These are phyloP conservation scores for Sphenopsis melanotis DNA, from an alignment of 2,797 vertebrate species.

Conservation along the genomic window DNA sequence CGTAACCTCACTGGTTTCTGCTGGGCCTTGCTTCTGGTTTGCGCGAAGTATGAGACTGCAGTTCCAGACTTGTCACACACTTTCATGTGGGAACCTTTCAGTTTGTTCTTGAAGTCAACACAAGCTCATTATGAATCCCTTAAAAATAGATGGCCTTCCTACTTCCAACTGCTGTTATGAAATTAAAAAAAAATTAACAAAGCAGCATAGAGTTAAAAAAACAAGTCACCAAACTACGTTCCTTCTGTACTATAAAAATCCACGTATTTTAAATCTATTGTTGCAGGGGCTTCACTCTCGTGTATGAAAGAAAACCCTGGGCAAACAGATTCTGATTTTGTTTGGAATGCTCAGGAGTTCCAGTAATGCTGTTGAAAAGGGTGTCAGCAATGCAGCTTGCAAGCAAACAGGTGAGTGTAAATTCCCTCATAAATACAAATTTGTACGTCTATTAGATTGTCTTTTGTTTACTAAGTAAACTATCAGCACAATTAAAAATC, in stretches of 20 bases:
- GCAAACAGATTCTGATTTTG: neutral
- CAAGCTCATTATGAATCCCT: neutral
- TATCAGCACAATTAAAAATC: neutral
- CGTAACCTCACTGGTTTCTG: neutral
- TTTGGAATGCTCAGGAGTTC: neutral
- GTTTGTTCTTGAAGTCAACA: neutral
- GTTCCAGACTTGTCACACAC: neutral
- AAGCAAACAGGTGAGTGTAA: neutral
- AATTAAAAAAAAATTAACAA: neutral
- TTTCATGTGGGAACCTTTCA: neutral
- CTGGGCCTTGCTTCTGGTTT: neutral
- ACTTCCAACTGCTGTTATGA: neutral
- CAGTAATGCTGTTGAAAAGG: neutral
- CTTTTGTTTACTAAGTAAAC: neutral
- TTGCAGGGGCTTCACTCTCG: rapidly evolving
- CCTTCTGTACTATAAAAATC: neutral
- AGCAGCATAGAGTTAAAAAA: neutral
- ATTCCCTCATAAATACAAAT: neutral
- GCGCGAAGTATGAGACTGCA: neutral
- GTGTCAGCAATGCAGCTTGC: neutral
- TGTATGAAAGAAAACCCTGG: neutral
- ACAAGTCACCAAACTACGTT: neutral
- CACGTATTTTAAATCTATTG: neutral
- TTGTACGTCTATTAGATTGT: neutral
- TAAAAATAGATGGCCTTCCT: neutral